Conservation (phyloP, 1,140 invertebrate genomes). For the Drosophila fuyamai region DNA sequence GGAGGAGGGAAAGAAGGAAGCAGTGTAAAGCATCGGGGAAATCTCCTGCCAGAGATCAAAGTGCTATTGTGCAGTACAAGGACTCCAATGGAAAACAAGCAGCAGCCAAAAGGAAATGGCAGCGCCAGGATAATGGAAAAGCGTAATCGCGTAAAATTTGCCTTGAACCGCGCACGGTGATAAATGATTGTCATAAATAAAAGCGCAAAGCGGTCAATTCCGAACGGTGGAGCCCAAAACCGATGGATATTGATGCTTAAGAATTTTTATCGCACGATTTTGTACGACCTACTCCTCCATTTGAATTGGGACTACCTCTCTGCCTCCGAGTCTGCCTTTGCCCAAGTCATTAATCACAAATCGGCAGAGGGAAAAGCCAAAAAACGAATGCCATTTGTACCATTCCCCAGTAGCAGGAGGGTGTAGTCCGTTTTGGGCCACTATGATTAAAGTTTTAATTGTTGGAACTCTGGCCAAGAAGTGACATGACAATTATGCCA, state of each 20-base stretch:
- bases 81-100: constrained; percentile 14
- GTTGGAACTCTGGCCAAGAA: constrained; percentile 15
- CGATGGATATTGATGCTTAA: constrained; percentile 82
- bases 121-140: constrained; percentile 71
- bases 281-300: constrained; percentile 47
- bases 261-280: constrained; percentile 82
- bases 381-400: constrained; percentile 68
- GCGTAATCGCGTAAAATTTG: constrained; percentile 81
- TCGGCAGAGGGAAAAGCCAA: constrained; percentile 63
- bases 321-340: constrained; percentile 13
- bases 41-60: constrained; percentile 61
- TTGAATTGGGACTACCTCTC: constrained; percentile 19
- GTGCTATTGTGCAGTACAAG: constrained; percentile 55
- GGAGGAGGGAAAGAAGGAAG: background rate
- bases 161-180: constrained; percentile 67
- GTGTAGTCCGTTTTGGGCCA: constrained; percentile 18
- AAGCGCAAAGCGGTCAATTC: constrained; percentile 61
- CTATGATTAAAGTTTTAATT: constrained; percentile 66
- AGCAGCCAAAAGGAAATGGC: constrained; percentile 12
- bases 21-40: constrained; percentile 32
- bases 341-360: constrained; percentile 77
- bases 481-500: background rate
- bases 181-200: constrained; percentile 84
- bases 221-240: constrained; percentile 38
- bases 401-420: constrained; percentile 21